Evolutionary conservation across 2,113 vertebrate species (phyloP).

Genomic region (Leuciscus idus): DNA sequence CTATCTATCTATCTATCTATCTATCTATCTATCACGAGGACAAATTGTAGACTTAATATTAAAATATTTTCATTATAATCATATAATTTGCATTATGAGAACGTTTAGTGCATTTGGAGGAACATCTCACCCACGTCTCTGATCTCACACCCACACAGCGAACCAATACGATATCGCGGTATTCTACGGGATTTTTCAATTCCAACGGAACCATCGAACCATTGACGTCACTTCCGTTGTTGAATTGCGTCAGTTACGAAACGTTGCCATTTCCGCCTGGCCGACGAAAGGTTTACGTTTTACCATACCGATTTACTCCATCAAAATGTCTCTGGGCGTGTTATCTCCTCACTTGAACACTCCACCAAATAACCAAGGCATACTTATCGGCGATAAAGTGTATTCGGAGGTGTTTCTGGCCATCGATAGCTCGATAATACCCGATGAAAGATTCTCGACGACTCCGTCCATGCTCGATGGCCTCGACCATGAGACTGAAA

Average conservation of each 20-base stretch:
- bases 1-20: not conserved
- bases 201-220: not conserved
- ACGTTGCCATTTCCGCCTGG: slow-evolving; percentile 44
- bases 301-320: not conserved
- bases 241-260: slow-evolving; percentile 15
- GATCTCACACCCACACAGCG: too few relatives aligned
- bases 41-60: too few relatives aligned
- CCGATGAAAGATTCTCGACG: slow-evolving; percentile 90
- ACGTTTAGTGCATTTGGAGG: too few relatives aligned
- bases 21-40: not conserved
- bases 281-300: slow-evolving; percentile 32
- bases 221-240: slow-evolving; percentile 9
- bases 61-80: too few relatives aligned
- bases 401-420: slow-evolving; percentile 94
- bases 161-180: not conserved
- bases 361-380: slow-evolving; percentile 77
- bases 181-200: not conserved
- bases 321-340: slow-evolving; percentile 28
- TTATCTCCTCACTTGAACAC: slow-evolving; percentile 47
- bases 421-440: slow-evolving; percentile 93
- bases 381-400: slow-evolving; percentile 92
- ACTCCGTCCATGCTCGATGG: slow-evolving; percentile 97
- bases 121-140: too few relatives aligned
- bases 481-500: slow-evolving; percentile 90
- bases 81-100: too few relatives aligned